These are phyloP conservation scores for Trissolcus basalis DNA, from an alignment of 1,140 invertebrate genomes.

Conservation along the genomic window DNA sequence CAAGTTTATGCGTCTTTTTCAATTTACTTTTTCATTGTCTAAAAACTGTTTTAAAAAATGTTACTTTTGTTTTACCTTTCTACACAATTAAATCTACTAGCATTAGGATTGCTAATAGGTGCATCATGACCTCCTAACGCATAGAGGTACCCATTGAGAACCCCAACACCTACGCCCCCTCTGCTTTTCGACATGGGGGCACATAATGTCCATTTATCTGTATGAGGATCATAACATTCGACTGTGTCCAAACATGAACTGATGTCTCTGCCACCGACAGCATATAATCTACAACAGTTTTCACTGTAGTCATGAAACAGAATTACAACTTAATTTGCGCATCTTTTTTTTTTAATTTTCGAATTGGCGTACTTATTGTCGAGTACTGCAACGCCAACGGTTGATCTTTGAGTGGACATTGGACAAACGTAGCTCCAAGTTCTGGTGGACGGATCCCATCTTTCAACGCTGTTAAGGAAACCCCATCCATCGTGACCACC, in stretches of 20 bases:
- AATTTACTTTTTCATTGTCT: too few species aligned
- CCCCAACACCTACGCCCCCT: conserved; percentile 92
- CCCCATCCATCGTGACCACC: conserved; percentile 97
- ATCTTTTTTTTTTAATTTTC: too few species aligned
- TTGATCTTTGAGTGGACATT: conserved; percentile 90
- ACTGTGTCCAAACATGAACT: conserved; percentile 93
- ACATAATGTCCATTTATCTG: conserved; percentile 91
- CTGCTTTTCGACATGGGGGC: conserved; percentile 92
- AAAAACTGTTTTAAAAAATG: too few species aligned
- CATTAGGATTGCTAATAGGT: conserved; percentile 87
- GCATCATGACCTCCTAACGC: conserved; percentile 93
- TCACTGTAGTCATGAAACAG: too few species aligned
- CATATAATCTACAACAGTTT: conserved; percentile 82
- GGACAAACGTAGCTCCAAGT: conserved; percentile 92
- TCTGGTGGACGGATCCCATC: conserved; percentile 90
- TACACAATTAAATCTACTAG: conserved; percentile 90
- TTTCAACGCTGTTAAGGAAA: conserved; percentile 94
- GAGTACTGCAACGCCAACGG: conserved; percentile 92
- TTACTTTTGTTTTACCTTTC: conserved; percentile 81
- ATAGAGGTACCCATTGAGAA: conserved; percentile 88
- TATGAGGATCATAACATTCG: conserved; percentile 94
- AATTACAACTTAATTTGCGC: too few species aligned
- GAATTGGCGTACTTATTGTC: conserved; percentile 81
- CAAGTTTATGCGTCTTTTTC: neutral
- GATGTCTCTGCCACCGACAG: conserved; percentile 94